A percentile compares a stretch with the other conserved stretches of the same genome.
These are phyloP conservation scores for Diacarnus erythraeanus DNA, from an alignment of 37 sponge, comb jelly and placozoan genomes.

Conservation along the genomic window DNA sequence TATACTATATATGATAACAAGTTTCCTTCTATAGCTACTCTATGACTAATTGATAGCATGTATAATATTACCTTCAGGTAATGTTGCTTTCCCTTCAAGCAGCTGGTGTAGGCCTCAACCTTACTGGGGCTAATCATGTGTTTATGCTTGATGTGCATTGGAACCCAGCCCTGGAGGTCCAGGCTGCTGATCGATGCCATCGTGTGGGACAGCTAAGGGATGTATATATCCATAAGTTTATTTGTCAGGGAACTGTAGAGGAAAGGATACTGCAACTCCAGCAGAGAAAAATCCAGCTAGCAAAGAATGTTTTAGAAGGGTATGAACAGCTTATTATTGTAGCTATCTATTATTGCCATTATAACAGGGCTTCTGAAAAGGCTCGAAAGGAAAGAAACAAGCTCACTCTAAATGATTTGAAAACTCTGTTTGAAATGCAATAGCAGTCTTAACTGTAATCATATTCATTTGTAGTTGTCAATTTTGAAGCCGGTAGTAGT, in stretches of 20 bases:
- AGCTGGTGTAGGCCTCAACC: constrained; percentile 80
- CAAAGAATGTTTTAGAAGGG: constrained; percentile 67
- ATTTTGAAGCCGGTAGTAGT: no score
- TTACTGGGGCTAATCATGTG: constrained; percentile 73
- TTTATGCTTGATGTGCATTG: constrained; percentile 84
- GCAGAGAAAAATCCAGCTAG: constrained; percentile 51
- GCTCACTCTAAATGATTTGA: constrained; percentile 55
- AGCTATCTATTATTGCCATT: neutral
- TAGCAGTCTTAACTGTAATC: neutral
- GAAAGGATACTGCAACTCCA: constrained; percentile 58
- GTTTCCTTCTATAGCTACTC: neutral
- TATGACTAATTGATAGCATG: neutral
- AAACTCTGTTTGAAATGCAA: constrained; percentile 32
- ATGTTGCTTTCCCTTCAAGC: constrained; percentile 73
- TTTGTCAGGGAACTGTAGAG: constrained; percentile 60
- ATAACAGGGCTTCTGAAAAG: neutral
- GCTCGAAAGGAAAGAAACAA: constrained; percentile 11
- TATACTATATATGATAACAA: neutral
- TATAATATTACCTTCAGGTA: constrained; percentile 37
- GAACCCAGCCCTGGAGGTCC: constrained; percentile 77
- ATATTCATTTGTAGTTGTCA: neutral
- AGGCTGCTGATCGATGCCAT: constrained; percentile 70
- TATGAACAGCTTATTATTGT: constrained; percentile 23
- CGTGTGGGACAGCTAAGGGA: constrained; percentile 69
- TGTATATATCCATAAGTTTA: constrained; percentile 75